phyloP scores from a whole-genome alignment of 2,797 vertebrate species.

The Crocidura indochinensis region DNA sequence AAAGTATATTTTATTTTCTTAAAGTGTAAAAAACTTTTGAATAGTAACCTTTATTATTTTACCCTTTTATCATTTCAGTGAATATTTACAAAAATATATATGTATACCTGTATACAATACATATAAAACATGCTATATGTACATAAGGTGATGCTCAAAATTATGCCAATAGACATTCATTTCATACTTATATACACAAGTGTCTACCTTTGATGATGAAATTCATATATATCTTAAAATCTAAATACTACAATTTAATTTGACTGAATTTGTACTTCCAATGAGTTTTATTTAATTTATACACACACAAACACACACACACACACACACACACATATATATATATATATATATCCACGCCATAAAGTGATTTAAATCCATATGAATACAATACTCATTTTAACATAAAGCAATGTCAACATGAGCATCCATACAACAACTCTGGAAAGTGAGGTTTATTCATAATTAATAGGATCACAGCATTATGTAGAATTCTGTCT shows the following conservation, averaged over 20 bases:
- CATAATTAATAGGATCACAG: not conserved
- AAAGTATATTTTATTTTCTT: no score
- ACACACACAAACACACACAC: no score
- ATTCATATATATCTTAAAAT: not conserved
- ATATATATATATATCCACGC: not conserved
- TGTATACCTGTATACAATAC: not conserved
- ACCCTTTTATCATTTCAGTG: no score
- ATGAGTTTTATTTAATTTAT: not conserved
- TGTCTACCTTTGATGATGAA: not conserved
- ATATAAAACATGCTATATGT: not conserved
- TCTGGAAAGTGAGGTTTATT: not conserved
- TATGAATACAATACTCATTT: not conserved
- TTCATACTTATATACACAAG: not conserved
- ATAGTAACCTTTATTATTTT: no score
- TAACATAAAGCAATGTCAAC: not conserved
- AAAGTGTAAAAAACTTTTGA: no score
- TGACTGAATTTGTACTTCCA: not conserved
- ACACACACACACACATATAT: no score
- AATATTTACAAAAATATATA: no score
- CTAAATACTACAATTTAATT: not conserved
- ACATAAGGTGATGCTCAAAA: not conserved
- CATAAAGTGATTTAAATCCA: constrained; percentile 9
- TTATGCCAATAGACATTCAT: not conserved
- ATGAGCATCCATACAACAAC: not conserved
- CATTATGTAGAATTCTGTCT: not conserved